Conservation (phyloP, 2,113 vertebrate species). For the Blennius ocellaris region DNA sequence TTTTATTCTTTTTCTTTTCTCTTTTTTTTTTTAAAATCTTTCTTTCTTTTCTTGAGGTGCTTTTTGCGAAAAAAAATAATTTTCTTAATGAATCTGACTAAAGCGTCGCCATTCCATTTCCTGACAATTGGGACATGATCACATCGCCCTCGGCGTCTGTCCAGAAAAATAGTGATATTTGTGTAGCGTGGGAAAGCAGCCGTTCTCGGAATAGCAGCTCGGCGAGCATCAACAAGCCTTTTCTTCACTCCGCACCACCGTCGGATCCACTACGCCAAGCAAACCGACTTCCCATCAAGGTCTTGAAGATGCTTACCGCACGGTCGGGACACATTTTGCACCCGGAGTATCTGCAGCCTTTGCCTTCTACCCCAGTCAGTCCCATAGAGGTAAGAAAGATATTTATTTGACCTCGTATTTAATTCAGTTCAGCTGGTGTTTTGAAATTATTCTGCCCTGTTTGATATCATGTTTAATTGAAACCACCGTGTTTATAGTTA, state of each 20-base stretch:
- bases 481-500: neutral
- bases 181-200: slow-evolving; percentile 90
- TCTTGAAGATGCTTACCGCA: slow-evolving; percentile 98
- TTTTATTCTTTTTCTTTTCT: slow-evolving; percentile 51
- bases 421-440: neutral
- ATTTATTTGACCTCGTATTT: neutral
- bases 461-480: neutral
- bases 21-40: slow-evolving; percentile 10
- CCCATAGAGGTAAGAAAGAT: slow-evolving; percentile 94
- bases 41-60: too few relatives aligned
- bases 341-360: slow-evolving; percentile 97
- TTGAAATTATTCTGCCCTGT: neutral
- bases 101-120: slow-evolving; percentile 79
- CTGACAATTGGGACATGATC: slow-evolving; percentile 98
- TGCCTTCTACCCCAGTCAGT: slow-evolving; percentile 97
- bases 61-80: neutral
- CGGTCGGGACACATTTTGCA: slow-evolving; percentile 99
- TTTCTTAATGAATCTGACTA: slow-evolving; percentile 80
- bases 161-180: slow-evolving; percentile 91
- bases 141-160: slow-evolving; percentile 96
- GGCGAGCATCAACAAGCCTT: slow-evolving; percentile 88
- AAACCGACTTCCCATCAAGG: slow-evolving; percentile 96
- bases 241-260: slow-evolving; percentile 93
- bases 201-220: slow-evolving; percentile 90
- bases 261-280: slow-evolving; percentile 97